Base-by-base conservation (phyloP, 2,797 vertebrate genomes). In the Brotula barbata region DNA sequence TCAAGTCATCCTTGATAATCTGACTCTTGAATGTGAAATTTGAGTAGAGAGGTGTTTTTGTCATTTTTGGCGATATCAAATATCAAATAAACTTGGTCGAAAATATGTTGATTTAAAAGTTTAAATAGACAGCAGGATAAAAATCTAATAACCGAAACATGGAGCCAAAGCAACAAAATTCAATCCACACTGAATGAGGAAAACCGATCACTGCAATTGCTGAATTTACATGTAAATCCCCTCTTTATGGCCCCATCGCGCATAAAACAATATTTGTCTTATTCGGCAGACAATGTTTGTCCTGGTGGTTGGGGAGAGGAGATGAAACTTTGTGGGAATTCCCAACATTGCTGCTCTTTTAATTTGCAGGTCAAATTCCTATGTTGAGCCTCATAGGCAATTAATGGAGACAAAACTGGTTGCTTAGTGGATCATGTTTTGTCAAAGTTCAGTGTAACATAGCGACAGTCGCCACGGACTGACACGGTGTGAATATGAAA, bases 1-100 rank as follows among this genome's bases (percentile, higher is more conserved):
- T 61, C 62, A 31, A 65, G 68, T 79, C 80, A 77, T 82, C 80
- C 83, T 85, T 72, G 71, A 67, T 69, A 42, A 65, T 72, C 25
- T 33, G 31, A 33, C 31, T 11, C 31, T 33, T 2, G 2, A 33
- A 33, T 33, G 31, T 33, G 37, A 40, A n/a, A 42, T 58, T 58
- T 52, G 40, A 51, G 46, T 28, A 31, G 64, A 66, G 61, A 67
- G 69, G 60, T 19, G 42, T 44, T 44, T 49, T 46, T 48, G 56
- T 61, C 60, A 31, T 55, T 68, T 78, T 41, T 48, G 19, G 50
- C 21, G 22, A 63, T 6, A 56, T 62, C 48, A 68, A 65, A 33
- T n/a, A n/a, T 62, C 68, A 74, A 78, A 77, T 67, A 77, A 28
- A 73, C 44, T 31, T 17, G 21, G 68, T 58, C 60, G 43, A 21